Conservation (phyloP, 2,888 invertebrate genomes). For the Neocrepidodera transversa region DNA sequence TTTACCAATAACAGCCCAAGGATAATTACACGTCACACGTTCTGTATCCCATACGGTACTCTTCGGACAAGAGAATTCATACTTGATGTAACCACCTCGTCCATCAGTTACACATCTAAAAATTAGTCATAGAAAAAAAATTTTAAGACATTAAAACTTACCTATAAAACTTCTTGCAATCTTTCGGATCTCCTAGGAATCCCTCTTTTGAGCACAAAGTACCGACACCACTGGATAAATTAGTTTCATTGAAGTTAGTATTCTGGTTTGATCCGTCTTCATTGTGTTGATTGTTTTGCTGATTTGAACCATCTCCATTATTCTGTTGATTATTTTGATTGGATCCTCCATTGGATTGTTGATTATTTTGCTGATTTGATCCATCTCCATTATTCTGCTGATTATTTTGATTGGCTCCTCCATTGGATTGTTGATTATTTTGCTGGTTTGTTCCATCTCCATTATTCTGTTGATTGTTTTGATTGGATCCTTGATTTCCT, state of each 20-base stretch:
- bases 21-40: conserved; percentile 69
- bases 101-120: conserved; percentile 74
- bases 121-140: not conserved
- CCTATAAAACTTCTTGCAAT: conserved; percentile 55
- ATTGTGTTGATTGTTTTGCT: conserved; percentile 26
- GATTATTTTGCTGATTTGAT: conserved; percentile 21
- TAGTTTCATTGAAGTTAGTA: conserved; percentile 32
- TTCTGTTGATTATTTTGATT: conserved; percentile 23
- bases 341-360: not conserved
- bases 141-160: conserved; percentile 33
- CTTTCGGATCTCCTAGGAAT: conserved; percentile 49
- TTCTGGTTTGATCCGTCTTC: conserved; percentile 14
- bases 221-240: conserved; percentile 36
- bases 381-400: conserved; percentile 9
- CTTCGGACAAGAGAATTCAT: conserved; percentile 71
- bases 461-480: conserved; percentile 18
- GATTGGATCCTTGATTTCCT: conserved; percentile 10
- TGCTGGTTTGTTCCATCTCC: conserved; percentile 6
- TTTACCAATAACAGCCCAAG: conserved; percentile 63
- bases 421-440: conserved; percentile 10
- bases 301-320: conserved; percentile 44
- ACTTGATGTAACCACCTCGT: conserved; percentile 64
- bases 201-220: conserved; percentile 49
- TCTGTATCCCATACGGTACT: conserved; percentile 78
- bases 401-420: not conserved